These are phyloP conservation scores for Lacerta viridis DNA, from an alignment of 2,797 vertebrate genomes.

Conservation along the genomic window DNA sequence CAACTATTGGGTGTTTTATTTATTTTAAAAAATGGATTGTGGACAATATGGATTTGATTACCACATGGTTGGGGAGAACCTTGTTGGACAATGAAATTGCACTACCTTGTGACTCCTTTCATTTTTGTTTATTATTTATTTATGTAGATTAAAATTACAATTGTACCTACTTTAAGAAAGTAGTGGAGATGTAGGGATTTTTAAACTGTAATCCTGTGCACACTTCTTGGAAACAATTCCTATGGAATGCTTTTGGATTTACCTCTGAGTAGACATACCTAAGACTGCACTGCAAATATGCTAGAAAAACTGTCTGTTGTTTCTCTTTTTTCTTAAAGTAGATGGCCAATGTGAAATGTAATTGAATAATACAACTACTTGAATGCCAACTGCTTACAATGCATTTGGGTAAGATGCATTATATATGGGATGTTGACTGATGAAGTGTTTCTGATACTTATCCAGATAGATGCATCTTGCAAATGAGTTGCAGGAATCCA, in stretches of 20 bases:
- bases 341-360: neutral
- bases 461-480: constrained; percentile 20
- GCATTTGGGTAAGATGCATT: constrained; percentile 26
- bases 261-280: neutral
- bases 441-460: constrained; percentile 26
- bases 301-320: constrained; percentile 2
- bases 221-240: too few species aligned
- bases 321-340: neutral
- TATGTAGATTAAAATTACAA: too few species aligned
- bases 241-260: neutral
- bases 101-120: constrained; percentile 15
- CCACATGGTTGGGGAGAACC: too few species aligned
- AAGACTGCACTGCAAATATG: neutral
- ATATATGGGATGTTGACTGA: constrained; percentile 13
- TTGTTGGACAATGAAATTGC: constrained; percentile 6
- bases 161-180: neutral
- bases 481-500: constrained; percentile 27
- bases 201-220: neutral
- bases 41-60: neutral
- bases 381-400: constrained; percentile 15
- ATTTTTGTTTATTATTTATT: neutral
- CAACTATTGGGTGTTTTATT: neutral
- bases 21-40: neutral
- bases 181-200: neutral
- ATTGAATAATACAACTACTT: constrained; percentile 1